phyloP scores from a whole-genome alignment of 2,113 vertebrate genomes.

The Cryptomyrus ogoouensis region DNA sequence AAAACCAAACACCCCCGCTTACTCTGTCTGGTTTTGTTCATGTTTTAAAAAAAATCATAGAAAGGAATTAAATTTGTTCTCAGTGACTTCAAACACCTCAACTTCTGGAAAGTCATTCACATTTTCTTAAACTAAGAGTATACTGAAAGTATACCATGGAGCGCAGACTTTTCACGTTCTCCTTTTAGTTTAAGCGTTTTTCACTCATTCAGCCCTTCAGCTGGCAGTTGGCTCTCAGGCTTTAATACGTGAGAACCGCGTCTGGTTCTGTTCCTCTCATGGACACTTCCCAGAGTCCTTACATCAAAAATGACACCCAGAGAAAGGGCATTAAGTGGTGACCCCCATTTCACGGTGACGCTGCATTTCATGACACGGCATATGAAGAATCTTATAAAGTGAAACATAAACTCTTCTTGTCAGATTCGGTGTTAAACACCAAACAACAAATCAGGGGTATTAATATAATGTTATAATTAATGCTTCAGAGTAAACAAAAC shows the following conservation, averaged over 20 bases:
- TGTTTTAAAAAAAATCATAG: not conserved
- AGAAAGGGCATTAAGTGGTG: not conserved
- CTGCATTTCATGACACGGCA: not conserved
- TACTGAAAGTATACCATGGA: not conserved
- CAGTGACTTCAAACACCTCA: not conserved
- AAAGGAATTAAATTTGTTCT: not conserved
- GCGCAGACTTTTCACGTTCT: not conserved
- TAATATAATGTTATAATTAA: not conserved
- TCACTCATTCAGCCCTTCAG: not conserved
- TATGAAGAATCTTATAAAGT: not conserved
- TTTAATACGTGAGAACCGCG: not conserved
- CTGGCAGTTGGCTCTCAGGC: not conserved
- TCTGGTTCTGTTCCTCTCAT: not conserved
- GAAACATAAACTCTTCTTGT: not conserved
- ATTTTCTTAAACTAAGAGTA: not conserved
- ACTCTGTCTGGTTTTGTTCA: not conserved
- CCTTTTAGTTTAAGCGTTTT: not conserved
- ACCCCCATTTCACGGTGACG: not conserved
- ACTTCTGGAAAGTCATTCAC: not conserved
- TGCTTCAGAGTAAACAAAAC: not conserved
- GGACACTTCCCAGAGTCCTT: not conserved
- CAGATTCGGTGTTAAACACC: not conserved
- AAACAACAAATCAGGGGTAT: not conserved
- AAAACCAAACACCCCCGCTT: not conserved
- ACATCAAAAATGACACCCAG: not conserved